Evolutionary conservation across 1,140 invertebrate species (phyloP), one percentile per base, ranked within the genome.

Genomic region (Drosophila aff.): DNA sequence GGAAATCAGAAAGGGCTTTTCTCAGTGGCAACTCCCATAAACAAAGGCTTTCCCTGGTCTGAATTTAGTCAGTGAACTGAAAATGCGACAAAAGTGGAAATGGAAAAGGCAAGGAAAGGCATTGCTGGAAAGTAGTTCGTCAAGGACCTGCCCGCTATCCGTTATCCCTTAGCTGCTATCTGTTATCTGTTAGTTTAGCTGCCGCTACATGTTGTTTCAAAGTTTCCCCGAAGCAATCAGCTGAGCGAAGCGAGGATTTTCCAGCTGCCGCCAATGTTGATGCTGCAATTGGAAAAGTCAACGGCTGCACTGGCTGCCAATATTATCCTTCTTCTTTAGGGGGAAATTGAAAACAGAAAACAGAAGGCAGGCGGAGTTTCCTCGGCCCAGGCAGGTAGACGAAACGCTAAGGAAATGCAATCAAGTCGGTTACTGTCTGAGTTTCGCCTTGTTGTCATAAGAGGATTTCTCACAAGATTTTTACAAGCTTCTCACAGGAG

Each of bases 231-330:
- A 65, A 81, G 74, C 78, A 85, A 84, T 85, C 82, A 85, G 53
- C 78, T 60, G 53, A 16, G 59, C 18, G 38, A n/a, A 8, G 67
- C 18, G 50, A 18, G 36, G 49, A 43, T 31, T 57, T 44, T 69
- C 62, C n/a, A 59, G 61, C 81, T 65, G 49, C 69, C 59, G 31
- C 31, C 58, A 43, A 68, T 71, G 69, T 72, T 73, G 69, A 72
- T 68, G 78, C 65, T 77, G 82, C 81, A 84, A 81, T 84, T 85
- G 73, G 82, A 85, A 83, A 84, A 84, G 81, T 85, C 81, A 83
- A 76, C 77, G 81, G 71, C 81, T 83, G 69, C 81, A 72, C 76
- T 77, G 81, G 76, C 78, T 26, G 64, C 82, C 82, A 78, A 78
- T 78, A 82, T 77, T 85, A 82, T 83, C 72, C 53, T 40, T 67